These are phyloP conservation scores for Pseudomyrmex cubaensis DNA, from an alignment of 1,140 invertebrate species.

Conservation along the genomic window DNA sequence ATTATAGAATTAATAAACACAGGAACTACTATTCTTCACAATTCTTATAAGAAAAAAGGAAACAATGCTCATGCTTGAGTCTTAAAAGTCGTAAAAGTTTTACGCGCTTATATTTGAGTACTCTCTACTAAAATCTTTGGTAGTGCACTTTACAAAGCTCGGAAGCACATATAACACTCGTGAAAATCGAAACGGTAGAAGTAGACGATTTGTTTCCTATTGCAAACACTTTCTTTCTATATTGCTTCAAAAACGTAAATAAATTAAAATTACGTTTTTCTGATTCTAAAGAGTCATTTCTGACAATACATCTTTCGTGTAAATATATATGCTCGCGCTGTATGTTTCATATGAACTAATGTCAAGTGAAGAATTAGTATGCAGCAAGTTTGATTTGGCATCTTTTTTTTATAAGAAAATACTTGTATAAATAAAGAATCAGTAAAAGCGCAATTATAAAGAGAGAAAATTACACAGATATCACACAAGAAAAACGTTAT, in stretches of 20 bases:
- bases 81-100: conserved; percentile 17
- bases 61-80: conserved; percentile 12
- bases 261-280: not conserved
- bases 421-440: not conserved
- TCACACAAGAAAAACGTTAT: not conserved
- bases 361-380: not conserved
- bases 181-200: conserved; percentile 1
- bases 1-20: conserved; percentile 25
- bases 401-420: conserved; percentile 1
- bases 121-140: conserved; percentile 26
- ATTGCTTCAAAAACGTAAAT: not conserved
- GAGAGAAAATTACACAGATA: not conserved
- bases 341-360: not conserved
- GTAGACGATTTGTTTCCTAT: conserved; percentile 4
- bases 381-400: conserved; percentile 22
- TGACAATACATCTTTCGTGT: not conserved
- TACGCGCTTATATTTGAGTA: conserved; percentile 12
- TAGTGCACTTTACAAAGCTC: conserved; percentile 30
- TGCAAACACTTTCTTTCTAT: conserved; percentile 9
- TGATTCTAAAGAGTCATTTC: conserved; percentile 20
- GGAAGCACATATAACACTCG: conserved; percentile 29
- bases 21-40: conserved; percentile 27
- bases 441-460: not conserved
- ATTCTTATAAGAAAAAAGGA: conserved; percentile 20
- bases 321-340: not conserved